Evolutionary conservation across 2,113 vertebrate genomes (phyloP), one percentile per base, ranked within the genome.

Genomic region (Sisor rabdophorus): DNA sequence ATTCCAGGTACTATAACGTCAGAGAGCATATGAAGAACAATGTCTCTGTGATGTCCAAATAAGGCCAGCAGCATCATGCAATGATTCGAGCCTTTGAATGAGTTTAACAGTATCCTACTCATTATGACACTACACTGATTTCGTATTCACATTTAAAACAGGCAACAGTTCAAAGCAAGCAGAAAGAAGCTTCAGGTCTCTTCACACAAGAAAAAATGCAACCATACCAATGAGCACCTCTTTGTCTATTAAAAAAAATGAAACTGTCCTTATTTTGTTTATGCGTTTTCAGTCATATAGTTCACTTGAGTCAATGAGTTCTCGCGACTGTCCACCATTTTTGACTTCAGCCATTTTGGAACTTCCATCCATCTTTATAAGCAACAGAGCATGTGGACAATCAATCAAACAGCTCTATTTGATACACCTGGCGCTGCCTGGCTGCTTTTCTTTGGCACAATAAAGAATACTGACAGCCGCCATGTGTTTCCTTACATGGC

Each of bases 341-440:
- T 56, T 58, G 55, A 82, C 53, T 67, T 54, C 73, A 79, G 77
- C 73, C 81, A 82, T 84, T 79, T 79, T 80, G 81, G 82, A 79
- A 74, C 50, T 56, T 63, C 64, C 80, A 80, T 89, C 80, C 75
- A 83, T 86, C 75, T 80, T 71, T 71, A 63, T 73, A 78, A 60
- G 70, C 86, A 87, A 84, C 82, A 85, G 82, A 88, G 77, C 80
- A 71, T 81, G 79, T 78, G 80, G 78, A 64, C 82, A 84, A 87
- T 88, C 78, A 83, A 86, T 87, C 86, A 87, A 76, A 73, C 58
- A 19, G 61, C 24, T 73, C 65, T 24, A 69, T 64, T 72, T 59
- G 47, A 65, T 70, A 69, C 72, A 69, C 58, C 64, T 55, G 72
- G 71, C 28, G 11, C 47, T 67, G 53, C n/a, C 36, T 40, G 54